Conservation (phyloP, 2,113 vertebrate genomes). For the Dromiciops gliroides region DNA sequence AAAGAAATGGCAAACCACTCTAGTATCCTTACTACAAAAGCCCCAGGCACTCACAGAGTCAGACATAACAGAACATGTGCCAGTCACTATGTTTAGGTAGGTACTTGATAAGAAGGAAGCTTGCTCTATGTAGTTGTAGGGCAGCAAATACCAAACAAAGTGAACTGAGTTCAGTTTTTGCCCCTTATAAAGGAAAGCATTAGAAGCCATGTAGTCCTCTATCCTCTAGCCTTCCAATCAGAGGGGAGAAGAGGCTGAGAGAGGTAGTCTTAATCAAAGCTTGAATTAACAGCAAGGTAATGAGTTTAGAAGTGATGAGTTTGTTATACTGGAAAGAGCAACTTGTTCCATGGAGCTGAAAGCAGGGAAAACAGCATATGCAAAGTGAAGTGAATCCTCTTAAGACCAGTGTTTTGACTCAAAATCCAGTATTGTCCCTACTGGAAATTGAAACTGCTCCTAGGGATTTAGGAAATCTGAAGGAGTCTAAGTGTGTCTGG, state of each 20-base stretch:
- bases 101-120: neutral
- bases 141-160: neutral
- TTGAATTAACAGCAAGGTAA: neutral
- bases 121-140: neutral
- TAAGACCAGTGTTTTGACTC: neutral
- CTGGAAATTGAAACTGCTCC: neutral
- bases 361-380: neutral
- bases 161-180: neutral
- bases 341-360: neutral
- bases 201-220: neutral
- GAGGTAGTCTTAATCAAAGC: neutral
- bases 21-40: neutral
- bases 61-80: no score
- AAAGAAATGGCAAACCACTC: neutral
- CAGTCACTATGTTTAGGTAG: no score
- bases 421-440: constrained; percentile 11
- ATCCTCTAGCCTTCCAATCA: neutral
- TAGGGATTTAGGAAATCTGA: neutral
- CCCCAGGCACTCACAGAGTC: neutral
- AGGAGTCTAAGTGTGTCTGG: neutral
- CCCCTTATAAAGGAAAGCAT: neutral
- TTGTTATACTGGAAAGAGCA: neutral
- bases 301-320: neutral
- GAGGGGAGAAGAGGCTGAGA: neutral
- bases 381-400: neutral